These are phyloP conservation scores for Araneus ventricosus DNA, from an alignment of 1,140 invertebrate species.

Conservation along the genomic window DNA sequence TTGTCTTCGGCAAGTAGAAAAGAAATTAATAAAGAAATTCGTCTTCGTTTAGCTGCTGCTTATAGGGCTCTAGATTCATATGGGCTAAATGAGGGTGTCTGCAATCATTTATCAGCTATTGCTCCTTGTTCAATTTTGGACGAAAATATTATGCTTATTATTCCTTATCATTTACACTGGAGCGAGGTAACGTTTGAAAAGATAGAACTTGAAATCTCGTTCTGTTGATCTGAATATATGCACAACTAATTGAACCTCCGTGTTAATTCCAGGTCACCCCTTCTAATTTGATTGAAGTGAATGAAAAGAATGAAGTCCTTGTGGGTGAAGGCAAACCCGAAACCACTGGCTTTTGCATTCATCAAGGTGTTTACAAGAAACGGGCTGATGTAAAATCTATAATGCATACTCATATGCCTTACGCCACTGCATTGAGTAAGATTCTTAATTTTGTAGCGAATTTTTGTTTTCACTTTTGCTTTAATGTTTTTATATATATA, in stretches of 20 bases:
- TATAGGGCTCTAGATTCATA: slow-evolving; percentile 47
- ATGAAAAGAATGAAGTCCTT: slow-evolving; percentile 54
- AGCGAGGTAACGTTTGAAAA: slow-evolving; percentile 26
- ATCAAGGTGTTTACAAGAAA: slow-evolving; percentile 41
- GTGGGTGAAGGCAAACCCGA: slow-evolving; percentile 54
- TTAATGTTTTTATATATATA: too few species aligned
- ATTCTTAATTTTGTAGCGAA: not conserved
- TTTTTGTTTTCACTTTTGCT: not conserved
- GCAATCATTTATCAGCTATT: slow-evolving; percentile 63
- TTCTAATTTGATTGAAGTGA: slow-evolving; percentile 32
- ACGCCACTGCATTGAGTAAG: slow-evolving; percentile 63
- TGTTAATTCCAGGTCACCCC: slow-evolving; percentile 45
- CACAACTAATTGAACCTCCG: too few species aligned
- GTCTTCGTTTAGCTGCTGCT: slow-evolving; percentile 54
- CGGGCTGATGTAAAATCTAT: slow-evolving; percentile 38
- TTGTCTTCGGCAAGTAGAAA: not conserved
- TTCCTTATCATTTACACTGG: slow-evolving; percentile 54
- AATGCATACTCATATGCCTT: slow-evolving; percentile 69
- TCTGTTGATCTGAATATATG: not conserved
- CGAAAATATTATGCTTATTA: slow-evolving; percentile 62
- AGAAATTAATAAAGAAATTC: not conserved
- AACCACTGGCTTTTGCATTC: slow-evolving; percentile 56
- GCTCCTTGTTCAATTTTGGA: slow-evolving; percentile 26
- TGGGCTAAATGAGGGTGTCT: slow-evolving; percentile 54
- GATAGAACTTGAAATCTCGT: not conserved